Base-by-base conservation (phyloP, 2,888 invertebrate species). In the Drosophila leonis region DNA sequence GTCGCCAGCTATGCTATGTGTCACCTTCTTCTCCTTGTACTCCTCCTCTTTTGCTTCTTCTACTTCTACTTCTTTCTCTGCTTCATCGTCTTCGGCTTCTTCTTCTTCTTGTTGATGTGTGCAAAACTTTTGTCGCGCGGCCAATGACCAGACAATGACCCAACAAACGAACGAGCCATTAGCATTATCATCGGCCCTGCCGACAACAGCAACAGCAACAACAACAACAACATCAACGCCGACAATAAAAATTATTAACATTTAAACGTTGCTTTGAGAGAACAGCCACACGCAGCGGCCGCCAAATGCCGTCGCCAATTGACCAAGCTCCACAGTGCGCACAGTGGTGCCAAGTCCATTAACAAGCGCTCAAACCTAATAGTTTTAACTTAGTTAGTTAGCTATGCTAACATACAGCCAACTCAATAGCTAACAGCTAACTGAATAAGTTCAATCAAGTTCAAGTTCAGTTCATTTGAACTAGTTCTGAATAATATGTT, bases 121-220 rank as follows among this genome's bases (percentile, higher is more conserved):
- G 82, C 88, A 87, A 90, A 90, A 84, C 75, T 85, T 70, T 70
- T 71, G 75, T 65, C 66, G 60, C 63, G 88, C 88, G 88, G 88
- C 90, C 88, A 90, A 84, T 90, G 88, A 88, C 88, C 88, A 88
- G 88, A 90, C 88, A 90, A 88, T 88, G 88, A 88, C 88, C 88
- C 90, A 90, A 76, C 88, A 73, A 60, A 65, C 88, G 85, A 90
- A 76, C 90, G 39, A 39, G 72, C 86, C 90, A 86, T 86, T 90
- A 90, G 90, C 88, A 90, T 90, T 88, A 90, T 90, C 90, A 88
- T 66, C 76, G 62, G 66, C 66, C 48, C 70, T 48, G 63, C 51
- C 68, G 54, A 46, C 55, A 61, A 51, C 62, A 65, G 24, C 62
- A 57, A n/a, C 76, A 49, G 55, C 48, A 57, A 42, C 61, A 56